These are phyloP conservation scores for Drosophila subobscura DNA, from an alignment of 1,140 invertebrate genomes.

Conservation along the genomic window DNA sequence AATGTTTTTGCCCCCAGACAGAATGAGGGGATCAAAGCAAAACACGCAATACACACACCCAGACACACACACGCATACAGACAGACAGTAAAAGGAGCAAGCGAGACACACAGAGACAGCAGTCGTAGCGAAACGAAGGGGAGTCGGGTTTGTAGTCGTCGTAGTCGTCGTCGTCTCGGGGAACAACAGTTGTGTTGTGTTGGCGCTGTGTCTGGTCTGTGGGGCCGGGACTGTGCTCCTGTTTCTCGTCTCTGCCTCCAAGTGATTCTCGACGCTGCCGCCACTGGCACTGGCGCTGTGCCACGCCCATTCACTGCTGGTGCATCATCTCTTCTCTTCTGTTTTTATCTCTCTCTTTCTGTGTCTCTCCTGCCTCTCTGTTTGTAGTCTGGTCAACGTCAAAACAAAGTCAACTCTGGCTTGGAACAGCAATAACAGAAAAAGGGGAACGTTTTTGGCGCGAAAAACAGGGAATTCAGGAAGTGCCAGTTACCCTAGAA, in stretches of 20 bases:
- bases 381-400: constrained; percentile 38
- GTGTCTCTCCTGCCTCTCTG: constrained; percentile 19
- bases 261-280: no score
- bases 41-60: constrained; percentile 57
- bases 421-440: constrained; percentile 3
- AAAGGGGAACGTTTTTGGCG: constrained; percentile 16
- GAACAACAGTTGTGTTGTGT: not conserved
- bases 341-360: constrained; percentile 30
- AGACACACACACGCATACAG: constrained; percentile 33
- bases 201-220: constrained; percentile 18
- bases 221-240: constrained; percentile 62
- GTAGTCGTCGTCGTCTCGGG: no score
- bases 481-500: constrained; percentile 1
- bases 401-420: constrained; percentile 64
- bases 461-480: not conserved
- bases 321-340: constrained; percentile 41
- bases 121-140: constrained; percentile 3
- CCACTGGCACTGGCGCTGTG: not conserved
- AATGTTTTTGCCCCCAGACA: constrained; percentile 63
- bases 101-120: constrained; percentile 26
- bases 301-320: constrained; percentile 58
- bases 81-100: constrained; percentile 6
- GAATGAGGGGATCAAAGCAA: constrained; percentile 78
- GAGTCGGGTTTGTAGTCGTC: constrained; percentile 16
- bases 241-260: constrained; percentile 29